Conservation (phyloP, 1,140 invertebrate genomes). For the Drosophila lacteicornis region DNA sequence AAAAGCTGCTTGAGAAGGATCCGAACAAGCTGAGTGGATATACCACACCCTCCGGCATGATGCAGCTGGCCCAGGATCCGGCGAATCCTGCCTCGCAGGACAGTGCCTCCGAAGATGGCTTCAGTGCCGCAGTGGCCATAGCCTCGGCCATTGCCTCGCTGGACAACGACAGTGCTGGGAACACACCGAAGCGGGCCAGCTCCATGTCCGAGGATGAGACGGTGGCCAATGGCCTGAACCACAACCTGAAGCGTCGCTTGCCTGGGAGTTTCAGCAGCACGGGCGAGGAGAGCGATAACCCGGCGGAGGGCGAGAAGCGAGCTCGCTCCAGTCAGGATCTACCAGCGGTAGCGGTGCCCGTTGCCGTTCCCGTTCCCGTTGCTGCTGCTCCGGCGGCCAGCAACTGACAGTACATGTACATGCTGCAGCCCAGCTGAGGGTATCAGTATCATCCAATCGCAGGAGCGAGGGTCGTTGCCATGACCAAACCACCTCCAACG, state of each 20-base stretch:
- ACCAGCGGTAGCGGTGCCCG: constrained; percentile 8
- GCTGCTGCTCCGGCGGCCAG: constrained; percentile 47
- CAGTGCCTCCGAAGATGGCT: constrained; percentile 80
- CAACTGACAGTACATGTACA: constrained; percentile 84
- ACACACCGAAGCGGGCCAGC: constrained; percentile 72
- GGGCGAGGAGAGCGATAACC: constrained; percentile 80
- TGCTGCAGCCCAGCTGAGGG: constrained; percentile 76
- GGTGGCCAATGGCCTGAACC: constrained; percentile 52
- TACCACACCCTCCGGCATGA: constrained; percentile 78
- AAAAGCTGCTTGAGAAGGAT: constrained; percentile 93
- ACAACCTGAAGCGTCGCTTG: constrained; percentile 72
- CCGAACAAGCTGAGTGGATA: constrained; percentile 86
- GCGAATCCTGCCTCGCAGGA: constrained; percentile 65
- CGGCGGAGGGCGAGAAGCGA: constrained; percentile 62
- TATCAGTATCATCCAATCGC: constrained; percentile 36
- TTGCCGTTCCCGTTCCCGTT: constrained; percentile 11
- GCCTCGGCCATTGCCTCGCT: constrained; percentile 78
- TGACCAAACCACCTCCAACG: constrained; percentile 69
- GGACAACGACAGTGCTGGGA: constrained; percentile 79
- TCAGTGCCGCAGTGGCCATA: constrained; percentile 74
- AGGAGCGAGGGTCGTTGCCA: constrained; percentile 15
- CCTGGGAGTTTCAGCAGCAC: constrained; percentile 78
- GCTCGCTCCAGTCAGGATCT: constrained; percentile 40
- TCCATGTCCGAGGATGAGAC: constrained; percentile 80
- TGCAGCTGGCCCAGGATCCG: constrained; percentile 46